Evolutionary conservation across 2,888 invertebrate species (phyloP).

Genomic region (Cephus pygmeus): DNA sequence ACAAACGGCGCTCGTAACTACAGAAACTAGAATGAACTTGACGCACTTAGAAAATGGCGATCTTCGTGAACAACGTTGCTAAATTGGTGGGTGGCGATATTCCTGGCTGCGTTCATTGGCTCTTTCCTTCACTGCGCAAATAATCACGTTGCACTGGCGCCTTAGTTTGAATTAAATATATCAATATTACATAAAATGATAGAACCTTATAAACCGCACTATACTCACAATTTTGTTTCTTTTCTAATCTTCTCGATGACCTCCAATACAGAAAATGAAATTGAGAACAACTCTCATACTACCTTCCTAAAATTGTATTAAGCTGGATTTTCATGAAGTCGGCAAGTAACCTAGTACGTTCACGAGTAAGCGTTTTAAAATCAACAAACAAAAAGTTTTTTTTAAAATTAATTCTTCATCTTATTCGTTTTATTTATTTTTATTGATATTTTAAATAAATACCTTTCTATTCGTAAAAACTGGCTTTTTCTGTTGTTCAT

Average conservation of each 20-base stretch:
- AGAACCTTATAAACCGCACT: background rate
- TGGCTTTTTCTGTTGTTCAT: background rate
- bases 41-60: constrained; percentile 2
- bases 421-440: background rate
- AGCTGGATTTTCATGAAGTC: background rate
- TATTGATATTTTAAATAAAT: background rate
- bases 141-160: background rate
- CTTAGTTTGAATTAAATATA: background rate
- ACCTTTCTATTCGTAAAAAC: background rate
- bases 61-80: constrained; percentile 1
- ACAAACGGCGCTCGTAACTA: background rate
- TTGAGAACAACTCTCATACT: background rate
- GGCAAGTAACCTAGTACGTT: background rate
- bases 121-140: background rate
- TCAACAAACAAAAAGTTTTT: background rate
- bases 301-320: background rate
- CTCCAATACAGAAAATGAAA: background rate
- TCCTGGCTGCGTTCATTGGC: background rate
- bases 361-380: background rate
- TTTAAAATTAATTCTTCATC: background rate
- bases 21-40: background rate
- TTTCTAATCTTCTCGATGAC: background rate
- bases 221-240: background rate
- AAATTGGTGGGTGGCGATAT: background rate
- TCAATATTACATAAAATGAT: background rate